Conservation (phyloP, 2,888 invertebrate species). For the Nemapogon koenigi region DNA sequence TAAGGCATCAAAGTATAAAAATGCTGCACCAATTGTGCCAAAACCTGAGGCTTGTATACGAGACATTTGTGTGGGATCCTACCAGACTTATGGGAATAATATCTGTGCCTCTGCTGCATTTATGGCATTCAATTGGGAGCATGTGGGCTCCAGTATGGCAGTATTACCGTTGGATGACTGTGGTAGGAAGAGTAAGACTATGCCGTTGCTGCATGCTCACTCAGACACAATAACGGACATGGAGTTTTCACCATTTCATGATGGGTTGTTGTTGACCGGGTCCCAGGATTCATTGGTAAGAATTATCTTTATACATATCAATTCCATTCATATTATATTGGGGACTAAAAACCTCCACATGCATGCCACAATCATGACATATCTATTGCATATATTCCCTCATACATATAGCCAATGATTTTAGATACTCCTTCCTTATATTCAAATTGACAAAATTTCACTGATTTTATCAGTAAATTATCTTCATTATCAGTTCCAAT, state of each 20-base stretch:
- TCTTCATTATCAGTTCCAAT: too few species aligned
- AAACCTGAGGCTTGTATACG: constrained; percentile 91
- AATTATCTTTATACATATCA: constrained; percentile 14
- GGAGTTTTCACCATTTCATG: constrained; percentile 95
- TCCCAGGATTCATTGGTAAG: constrained; percentile 84
- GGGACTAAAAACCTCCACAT: too few species aligned
- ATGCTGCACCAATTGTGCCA: constrained; percentile 94
- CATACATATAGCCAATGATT: too few species aligned
- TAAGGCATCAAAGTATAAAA: constrained; percentile 98
- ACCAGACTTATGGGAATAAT: constrained; percentile 95
- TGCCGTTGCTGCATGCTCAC: constrained; percentile 86
- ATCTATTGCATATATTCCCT: too few species aligned
- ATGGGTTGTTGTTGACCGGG: constrained; percentile 89
- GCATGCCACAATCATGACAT: too few species aligned
- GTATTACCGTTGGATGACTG: constrained; percentile 87
- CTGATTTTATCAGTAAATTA: too few species aligned
- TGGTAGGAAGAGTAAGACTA: constrained; percentile 87
- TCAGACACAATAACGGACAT: constrained; percentile 93
- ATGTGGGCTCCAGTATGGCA: constrained; percentile 89
- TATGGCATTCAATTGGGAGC: constrained; percentile 96
- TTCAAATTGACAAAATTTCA: too few species aligned
- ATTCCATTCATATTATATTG: too few species aligned
- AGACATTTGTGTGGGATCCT: constrained; percentile 90
- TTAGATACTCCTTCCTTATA: too few species aligned
- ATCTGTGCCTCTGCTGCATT: constrained; percentile 92